Evolutionary conservation across 2,888 invertebrate species (phyloP).

Genomic region (Harpagoxenus sublaevis): DNA sequence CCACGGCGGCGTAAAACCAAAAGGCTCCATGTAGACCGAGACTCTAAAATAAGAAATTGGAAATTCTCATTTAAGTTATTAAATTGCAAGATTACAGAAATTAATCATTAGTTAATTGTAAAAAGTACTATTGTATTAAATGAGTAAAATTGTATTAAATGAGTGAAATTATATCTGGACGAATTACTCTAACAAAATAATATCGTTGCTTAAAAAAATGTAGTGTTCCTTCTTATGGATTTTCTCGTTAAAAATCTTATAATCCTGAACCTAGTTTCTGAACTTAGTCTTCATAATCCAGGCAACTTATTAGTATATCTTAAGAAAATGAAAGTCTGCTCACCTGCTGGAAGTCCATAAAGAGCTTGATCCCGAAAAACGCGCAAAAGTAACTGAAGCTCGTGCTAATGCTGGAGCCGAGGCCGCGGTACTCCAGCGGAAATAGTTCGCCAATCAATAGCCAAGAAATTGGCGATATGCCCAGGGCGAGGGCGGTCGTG

Average conservation of each 20-base stretch:
- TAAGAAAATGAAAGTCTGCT: slow-evolving; percentile 32
- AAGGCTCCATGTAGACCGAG: slow-evolving; percentile 94
- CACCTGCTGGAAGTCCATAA: slow-evolving; percentile 92
- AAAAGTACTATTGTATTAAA: neutral
- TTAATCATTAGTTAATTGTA: neutral
- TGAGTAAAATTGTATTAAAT: neutral
- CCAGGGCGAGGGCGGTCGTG: slow-evolving; percentile 94
- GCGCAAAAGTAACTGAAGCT: slow-evolving; percentile 95
- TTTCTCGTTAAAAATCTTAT: slow-evolving; percentile 6
- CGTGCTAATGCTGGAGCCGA: slow-evolving; percentile 95
- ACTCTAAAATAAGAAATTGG: slow-evolving; percentile 85
- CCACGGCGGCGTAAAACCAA: slow-evolving; percentile 95
- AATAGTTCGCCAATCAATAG: slow-evolving; percentile 94
- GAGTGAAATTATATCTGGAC: neutral
- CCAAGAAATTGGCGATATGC: slow-evolving; percentile 96
- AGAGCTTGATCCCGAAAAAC: slow-evolving; percentile 95
- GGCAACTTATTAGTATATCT: neutral
- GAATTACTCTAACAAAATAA: neutral
- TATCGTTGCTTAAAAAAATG: neutral
- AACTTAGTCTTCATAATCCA: neutral
- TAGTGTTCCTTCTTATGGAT: neutral
- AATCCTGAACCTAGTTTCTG: neutral
- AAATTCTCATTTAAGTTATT: neutral
- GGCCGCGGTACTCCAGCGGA: slow-evolving; percentile 93
- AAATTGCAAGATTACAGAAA: neutral